Base-by-base conservation (phyloP, 2,113 vertebrate species). In the Aspidoscelis tigris region DNA sequence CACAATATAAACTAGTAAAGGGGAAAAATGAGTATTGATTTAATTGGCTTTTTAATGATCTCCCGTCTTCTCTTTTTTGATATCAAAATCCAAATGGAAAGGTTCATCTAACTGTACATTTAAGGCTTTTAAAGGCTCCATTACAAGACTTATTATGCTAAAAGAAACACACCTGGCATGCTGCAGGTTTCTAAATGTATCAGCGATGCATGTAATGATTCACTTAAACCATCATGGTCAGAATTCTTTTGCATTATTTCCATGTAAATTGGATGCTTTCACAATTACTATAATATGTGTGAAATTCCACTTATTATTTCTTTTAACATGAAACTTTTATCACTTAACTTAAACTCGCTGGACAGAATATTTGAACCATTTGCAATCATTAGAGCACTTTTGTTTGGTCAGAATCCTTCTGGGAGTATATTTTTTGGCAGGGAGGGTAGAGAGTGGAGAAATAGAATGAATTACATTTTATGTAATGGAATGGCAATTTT, bases 221-320 rank as follows among this genome's bases (percentile, higher is more conserved):
- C 95, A 95, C 95, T 96, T 96, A 96, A 96, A 97, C 96, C 95
- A 91, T 94, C 94, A 88, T 89, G 96, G 97, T 96, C 96, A 96
- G 96, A 95, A 95, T 93, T 95, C 95, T 95, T 96, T 96, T 93
- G 93, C 94, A 87, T 95, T 95, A 96, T 97, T 96, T 97, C 96
- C 97, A 97, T 97, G 96, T 96, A 98, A 97, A 98, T 97, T 96
- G 96, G 96, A 95, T 95, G 96, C 95, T 93, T 83, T 94, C 93
- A 94, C 96, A 96, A 97, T 98, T 97, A 97, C 97, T 97, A 95
- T 97, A 97, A 97, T 96, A 96, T 90, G 96, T 95, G 94, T 96
- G 94, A 96, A 97, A 98, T 97, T 95, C 94, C 94, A 94, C 94
- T 96, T 96, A 96, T 96, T 97, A 96, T 96, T 96, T 97, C 96